phyloP scores from a whole-genome alignment of 2,113 vertebrate species.

The Neotoma lepida region DNA sequence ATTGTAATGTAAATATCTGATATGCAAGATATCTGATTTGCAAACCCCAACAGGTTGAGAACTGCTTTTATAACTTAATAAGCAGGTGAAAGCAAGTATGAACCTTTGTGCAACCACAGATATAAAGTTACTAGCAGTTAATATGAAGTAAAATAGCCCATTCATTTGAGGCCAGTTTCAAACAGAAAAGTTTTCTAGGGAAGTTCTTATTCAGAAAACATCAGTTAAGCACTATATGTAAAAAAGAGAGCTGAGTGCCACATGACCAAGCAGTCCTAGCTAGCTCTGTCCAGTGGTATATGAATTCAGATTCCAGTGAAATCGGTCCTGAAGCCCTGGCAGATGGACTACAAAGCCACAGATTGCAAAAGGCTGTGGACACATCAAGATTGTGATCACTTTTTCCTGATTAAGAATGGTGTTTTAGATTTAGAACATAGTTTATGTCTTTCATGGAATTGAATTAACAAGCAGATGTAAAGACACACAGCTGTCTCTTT shows the following conservation, averaged over 20 bases:
- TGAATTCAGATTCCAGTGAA: neutral
- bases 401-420: slow-evolving; percentile 11
- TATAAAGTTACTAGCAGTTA: slow-evolving; percentile 26
- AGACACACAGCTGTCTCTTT: neutral
- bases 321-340: neutral
- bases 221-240: neutral
- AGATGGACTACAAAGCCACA: neutral
- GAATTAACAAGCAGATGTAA: neutral
- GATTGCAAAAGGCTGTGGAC: neutral
- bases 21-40: neutral
- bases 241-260: neutral
- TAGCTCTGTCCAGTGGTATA: neutral
- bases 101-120: slow-evolving; percentile 28
- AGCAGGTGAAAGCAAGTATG: neutral
- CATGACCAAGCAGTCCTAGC: neutral
- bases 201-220: neutral
- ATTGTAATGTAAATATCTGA: neutral
- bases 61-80: neutral
- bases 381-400: neutral
- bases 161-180: neutral
- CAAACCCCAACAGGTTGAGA: neutral
- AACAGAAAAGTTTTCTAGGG: neutral
- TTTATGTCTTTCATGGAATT: neutral
- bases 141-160: neutral
- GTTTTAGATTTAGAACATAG: neutral